phyloP scores from a whole-genome alignment of 2,113 vertebrate species.

The Petroica traversi region DNA sequence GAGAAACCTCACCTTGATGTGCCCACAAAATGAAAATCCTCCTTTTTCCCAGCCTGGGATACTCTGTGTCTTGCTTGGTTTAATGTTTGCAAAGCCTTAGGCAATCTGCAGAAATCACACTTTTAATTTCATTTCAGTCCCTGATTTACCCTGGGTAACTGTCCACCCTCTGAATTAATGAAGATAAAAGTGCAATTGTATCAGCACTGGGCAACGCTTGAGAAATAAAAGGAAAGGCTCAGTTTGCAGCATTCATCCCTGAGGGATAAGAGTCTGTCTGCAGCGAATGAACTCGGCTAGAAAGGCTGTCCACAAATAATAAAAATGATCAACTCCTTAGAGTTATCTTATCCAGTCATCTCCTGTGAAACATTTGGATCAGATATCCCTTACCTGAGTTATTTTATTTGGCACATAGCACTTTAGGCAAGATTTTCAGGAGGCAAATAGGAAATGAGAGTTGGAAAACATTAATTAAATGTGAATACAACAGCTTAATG shows the following conservation, averaged over 20 bases:
- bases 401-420: constrained; percentile 64
- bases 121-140: background rate
- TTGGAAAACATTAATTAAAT: constrained; percentile 72
- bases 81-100: background rate
- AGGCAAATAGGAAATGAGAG: constrained; percentile 69
- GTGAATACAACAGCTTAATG: constrained; percentile 69
- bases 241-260: constrained; percentile 37
- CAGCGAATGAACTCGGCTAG: background rate
- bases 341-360: constrained; percentile 61
- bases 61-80: background rate
- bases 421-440: constrained; percentile 61
- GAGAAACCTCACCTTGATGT: background rate
- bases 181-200: constrained; percentile 27
- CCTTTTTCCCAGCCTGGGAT: background rate
- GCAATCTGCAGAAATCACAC: background rate
- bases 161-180: background rate
- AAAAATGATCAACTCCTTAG: constrained; percentile 57
- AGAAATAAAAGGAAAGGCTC: constrained; percentile 40
- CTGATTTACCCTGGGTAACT: background rate
- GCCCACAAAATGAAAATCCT: background rate
- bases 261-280: constrained; percentile 21
- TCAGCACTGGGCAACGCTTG: background rate
- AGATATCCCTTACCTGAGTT: constrained; percentile 62
- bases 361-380: constrained; percentile 55
- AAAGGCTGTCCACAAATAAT: constrained; percentile 50